phyloP scores from a whole-genome alignment of 2,888 invertebrate genomes.

The Macrophya annulata region DNA sequence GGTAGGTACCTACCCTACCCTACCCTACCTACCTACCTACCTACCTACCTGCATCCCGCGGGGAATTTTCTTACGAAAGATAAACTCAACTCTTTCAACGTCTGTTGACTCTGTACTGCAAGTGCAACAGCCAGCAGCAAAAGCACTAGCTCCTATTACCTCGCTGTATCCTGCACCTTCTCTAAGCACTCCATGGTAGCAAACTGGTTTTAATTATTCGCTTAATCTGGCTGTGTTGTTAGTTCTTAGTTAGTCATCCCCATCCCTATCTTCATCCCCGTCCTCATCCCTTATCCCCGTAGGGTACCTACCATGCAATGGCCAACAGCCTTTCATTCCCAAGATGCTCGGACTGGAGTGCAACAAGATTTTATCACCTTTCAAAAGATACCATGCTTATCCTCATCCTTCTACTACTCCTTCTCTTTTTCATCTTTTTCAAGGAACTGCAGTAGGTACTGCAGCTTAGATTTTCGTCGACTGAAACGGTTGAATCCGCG shows the following conservation, averaged over 20 bases:
- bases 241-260: constrained; percentile 61
- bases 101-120: constrained; percentile 20
- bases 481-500: background rate
- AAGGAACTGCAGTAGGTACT: background rate
- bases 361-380: constrained; percentile 44
- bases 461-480: constrained; percentile 23
- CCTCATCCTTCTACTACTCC: background rate
- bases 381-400: constrained; percentile 34
- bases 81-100: constrained; percentile 32
- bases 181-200: constrained; percentile 49
- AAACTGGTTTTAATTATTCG: constrained; percentile 66
- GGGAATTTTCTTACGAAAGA: constrained; percentile 28
- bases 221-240: constrained; percentile 63
- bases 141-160: constrained; percentile 45
- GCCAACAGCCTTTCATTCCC: constrained; percentile 31
- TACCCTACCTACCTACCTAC: background rate
- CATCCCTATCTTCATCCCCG: background rate
- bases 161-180: constrained; percentile 29
- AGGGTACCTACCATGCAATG: background rate
- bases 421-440: background rate
- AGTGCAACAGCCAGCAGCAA: constrained; percentile 9
- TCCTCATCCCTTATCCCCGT: background rate
- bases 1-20: too few relatives aligned
- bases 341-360: constrained; percentile 24
- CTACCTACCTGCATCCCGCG: background rate